Evolutionary conservation across 2,888 invertebrate species (phyloP).

Genomic region (Drosophila kambysellisi): DNA sequence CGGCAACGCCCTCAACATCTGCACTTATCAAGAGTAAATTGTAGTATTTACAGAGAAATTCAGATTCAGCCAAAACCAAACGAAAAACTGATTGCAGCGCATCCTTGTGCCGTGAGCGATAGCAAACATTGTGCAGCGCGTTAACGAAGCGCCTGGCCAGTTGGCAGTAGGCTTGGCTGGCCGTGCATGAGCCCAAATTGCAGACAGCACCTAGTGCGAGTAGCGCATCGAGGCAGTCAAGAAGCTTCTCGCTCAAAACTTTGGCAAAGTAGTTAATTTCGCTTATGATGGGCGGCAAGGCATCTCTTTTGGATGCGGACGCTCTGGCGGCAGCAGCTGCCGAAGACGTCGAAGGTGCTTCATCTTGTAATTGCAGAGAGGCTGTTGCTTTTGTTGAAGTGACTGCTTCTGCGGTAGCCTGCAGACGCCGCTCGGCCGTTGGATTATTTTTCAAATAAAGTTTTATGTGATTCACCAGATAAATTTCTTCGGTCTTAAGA

Average conservation of each 20-base stretch:
- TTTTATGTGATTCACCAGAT: slow-evolving; percentile 85
- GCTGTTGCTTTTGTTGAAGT: slow-evolving; percentile 36
- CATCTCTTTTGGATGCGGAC: slow-evolving; percentile 37
- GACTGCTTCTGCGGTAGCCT: slow-evolving; percentile 22
- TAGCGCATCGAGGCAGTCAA: slow-evolving; percentile 79
- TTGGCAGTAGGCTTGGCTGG: slow-evolving; percentile 71
- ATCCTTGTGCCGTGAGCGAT: slow-evolving; percentile 80
- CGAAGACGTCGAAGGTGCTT: slow-evolving; percentile 80
- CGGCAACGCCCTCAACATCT: slow-evolving; percentile 36
- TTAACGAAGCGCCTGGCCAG: slow-evolving; percentile 82
- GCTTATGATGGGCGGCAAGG: slow-evolving; percentile 62
- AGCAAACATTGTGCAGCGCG: slow-evolving; percentile 82
- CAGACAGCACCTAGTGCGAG: slow-evolving; percentile 50
- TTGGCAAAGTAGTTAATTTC: slow-evolving; percentile 85
- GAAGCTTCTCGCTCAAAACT: slow-evolving; percentile 83
- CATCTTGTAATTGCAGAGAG: slow-evolving; percentile 57
- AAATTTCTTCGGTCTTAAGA: slow-evolving; percentile 85
- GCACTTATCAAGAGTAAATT: slow-evolving; percentile 68
- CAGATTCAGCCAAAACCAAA: slow-evolving; percentile 81
- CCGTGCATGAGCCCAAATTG: slow-evolving; percentile 32
- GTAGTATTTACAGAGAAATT: slow-evolving; percentile 83
- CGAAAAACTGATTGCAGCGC: slow-evolving; percentile 82
- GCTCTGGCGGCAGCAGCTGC: slow-evolving; percentile 58
- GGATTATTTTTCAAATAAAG: slow-evolving; percentile 85
- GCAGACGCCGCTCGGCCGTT: slow-evolving; percentile 63